Percentiles rank a stretch among this genome's conserved stretches.
These are phyloP conservation scores for Chironomus striatipennis DNA, from an alignment of 1,140 invertebrate species.

Conservation along the genomic window DNA sequence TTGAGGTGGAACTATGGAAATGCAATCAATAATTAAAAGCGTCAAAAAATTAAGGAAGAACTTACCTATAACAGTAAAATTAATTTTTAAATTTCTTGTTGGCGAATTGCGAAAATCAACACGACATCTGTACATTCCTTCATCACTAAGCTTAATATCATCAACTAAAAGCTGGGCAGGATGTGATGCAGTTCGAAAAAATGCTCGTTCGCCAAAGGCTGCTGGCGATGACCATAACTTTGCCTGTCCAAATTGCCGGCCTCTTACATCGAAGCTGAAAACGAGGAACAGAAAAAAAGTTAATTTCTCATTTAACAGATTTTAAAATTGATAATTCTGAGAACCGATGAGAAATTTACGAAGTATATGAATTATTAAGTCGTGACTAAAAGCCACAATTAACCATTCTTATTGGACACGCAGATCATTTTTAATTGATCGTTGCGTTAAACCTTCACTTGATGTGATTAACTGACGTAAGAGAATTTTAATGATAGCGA, in stretches of 20 bases:
- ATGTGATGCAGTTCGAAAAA: constrained; percentile 57
- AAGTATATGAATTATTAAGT: too few species aligned
- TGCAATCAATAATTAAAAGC: constrained; percentile 22
- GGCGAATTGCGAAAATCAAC: constrained; percentile 83
- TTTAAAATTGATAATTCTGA: too few species aligned
- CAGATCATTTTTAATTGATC: neutral
- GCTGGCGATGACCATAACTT: constrained; percentile 68
- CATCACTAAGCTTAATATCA: constrained; percentile 60
- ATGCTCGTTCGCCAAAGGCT: constrained; percentile 68
- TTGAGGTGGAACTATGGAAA: constrained; percentile 65
- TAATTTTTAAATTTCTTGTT: constrained; percentile 74
- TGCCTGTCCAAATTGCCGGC: constrained; percentile 57
- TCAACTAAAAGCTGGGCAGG: constrained; percentile 65
- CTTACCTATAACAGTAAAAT: constrained; percentile 75
- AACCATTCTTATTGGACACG: too few species aligned
- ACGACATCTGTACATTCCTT: constrained; percentile 74
- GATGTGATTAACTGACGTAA: neutral
- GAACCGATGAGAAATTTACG: too few species aligned
- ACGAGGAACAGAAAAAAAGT: constrained; percentile 42
- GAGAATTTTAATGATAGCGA: too few species aligned
- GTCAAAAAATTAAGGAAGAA: neutral
- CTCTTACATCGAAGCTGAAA: constrained; percentile 75
- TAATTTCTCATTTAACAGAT: too few species aligned
- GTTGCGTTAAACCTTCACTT: neutral
- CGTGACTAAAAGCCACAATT: too few species aligned